A percentile compares a stretch with the other conserved stretches of the same genome.
Evolutionary conservation across 2,113 vertebrate genomes (phyloP).

Genomic region (Myiopsitta monachus): DNA sequence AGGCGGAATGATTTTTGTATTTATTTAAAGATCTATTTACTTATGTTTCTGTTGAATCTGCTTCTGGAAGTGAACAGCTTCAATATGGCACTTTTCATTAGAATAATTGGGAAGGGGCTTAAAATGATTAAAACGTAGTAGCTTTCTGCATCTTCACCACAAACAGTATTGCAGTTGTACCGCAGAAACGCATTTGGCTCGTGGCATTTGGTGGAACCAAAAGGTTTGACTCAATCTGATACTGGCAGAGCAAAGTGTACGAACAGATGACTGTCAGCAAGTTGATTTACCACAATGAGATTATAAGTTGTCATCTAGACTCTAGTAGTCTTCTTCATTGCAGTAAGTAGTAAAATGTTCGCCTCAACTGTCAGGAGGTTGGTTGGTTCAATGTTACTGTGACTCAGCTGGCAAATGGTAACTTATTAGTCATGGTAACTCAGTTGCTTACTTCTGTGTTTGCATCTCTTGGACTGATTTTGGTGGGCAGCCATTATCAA

Average conservation of each 20-base stretch:
- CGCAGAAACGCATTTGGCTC: not conserved
- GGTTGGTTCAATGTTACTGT: not conserved
- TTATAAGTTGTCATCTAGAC: conserved; percentile 6
- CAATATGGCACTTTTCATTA: not conserved
- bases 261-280: not conserved
- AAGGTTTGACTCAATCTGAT: conserved; percentile 1
- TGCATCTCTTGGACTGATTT: not conserved
- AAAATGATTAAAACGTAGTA: not conserved
- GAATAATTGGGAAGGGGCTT: not conserved
- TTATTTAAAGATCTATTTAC: not conserved
- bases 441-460: not conserved
- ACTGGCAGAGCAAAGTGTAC: conserved; percentile 18
- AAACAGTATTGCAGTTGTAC: not conserved
- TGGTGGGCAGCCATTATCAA: not conserved
- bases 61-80: not conserved
- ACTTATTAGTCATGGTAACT: conserved; percentile 12
- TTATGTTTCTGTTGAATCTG: not conserved
- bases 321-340: not conserved
- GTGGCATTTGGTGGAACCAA: conserved; percentile 28
- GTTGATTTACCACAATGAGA: conserved; percentile 2
- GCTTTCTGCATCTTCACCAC: not conserved
- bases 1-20: not conserved
- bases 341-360: not conserved
- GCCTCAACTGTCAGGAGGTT: not conserved
- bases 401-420: not conserved